Evolutionary conservation across 2,113 vertebrate species (phyloP), one percentile per base, ranked within the genome.

Genomic region (Jacana jacana): DNA sequence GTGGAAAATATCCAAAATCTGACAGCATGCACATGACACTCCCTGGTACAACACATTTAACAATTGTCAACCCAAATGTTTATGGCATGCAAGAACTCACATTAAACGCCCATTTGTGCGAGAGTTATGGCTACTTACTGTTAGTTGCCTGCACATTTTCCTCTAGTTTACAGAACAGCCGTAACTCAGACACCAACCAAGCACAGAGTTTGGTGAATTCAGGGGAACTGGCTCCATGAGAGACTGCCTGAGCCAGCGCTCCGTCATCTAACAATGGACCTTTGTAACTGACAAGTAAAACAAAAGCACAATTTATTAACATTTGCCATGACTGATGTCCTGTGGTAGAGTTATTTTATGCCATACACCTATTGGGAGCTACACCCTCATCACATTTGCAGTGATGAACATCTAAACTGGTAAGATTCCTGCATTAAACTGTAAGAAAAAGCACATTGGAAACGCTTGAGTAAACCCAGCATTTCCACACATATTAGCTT

Each of bases 101-200:
- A 58, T 11, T 7, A 46, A 68, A 44, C 18, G 60, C n/a, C 51
- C 2, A 1, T 31, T 46, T 89, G 61, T 72, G 73, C 31, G 37
- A 52, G 6, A 79, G 20, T 75, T 49, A 24, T 13, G 35, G 24
- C 17, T 97, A 98, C 99, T 99, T 98, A 99, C 99, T 98, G 97
- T 99, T 99, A 42, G 99, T 99, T 90, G 99, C 99, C 49, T 99
- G 99, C 48, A 99, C 99, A 64, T 99, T 99, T 97, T 99, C 99
- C 88, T 99, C 99, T 92, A 99, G 97, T 89, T 98, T 98, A 97
- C 98, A 99, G 97, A 99, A 99, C 1, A 99, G 97, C 83, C 98
- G 98, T 70, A 99, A 97, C 97, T 99, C 99, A 7, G 99, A 98
- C 8, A 99, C 98, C 63, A 99, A 96, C 99, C 99, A 99, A 88